Conservation (phyloP, 35 echinoderm and acorn worm species). For the Lytechinus pictus region DNA sequence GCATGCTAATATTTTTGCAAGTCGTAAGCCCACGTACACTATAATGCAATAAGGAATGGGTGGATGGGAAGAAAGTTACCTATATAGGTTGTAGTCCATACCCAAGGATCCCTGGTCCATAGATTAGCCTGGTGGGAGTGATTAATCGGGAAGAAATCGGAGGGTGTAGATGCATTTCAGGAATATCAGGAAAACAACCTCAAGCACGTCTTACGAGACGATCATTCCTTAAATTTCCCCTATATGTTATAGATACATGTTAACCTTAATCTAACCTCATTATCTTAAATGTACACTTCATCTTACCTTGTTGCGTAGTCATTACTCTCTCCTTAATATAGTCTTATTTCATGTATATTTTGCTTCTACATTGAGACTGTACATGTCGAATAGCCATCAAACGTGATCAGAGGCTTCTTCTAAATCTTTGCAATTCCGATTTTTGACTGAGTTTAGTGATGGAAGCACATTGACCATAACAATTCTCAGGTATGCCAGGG, state of each 20-base stretch:
- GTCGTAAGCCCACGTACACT: background rate
- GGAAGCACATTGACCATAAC: too few relatives aligned
- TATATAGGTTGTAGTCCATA: background rate
- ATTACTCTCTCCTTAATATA: too few relatives aligned
- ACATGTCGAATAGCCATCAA: too few relatives aligned
- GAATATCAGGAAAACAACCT: background rate
- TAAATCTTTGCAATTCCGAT: too few relatives aligned
- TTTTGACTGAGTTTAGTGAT: too few relatives aligned
- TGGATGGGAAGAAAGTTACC: background rate
- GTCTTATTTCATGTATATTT: too few relatives aligned
- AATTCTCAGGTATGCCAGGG: too few relatives aligned
- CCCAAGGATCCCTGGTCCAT: background rate
- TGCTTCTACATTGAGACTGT: too few relatives aligned
- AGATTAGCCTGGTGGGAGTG: background rate
- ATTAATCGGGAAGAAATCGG: background rate
- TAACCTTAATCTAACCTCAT: background rate
- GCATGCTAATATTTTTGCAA: slow-evolving; percentile 2
- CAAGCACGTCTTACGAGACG: background rate
- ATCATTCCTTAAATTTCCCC: background rate
- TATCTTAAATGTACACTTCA: background rate
- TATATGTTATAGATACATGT: background rate
- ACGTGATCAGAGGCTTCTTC: too few relatives aligned
- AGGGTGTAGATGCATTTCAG: background rate
- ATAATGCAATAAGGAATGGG: background rate
- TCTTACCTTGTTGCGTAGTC: too few relatives aligned